These are phyloP conservation scores for Xyrichtys novacula DNA, from an alignment of 2,797 vertebrate species.

Conservation along the genomic window DNA sequence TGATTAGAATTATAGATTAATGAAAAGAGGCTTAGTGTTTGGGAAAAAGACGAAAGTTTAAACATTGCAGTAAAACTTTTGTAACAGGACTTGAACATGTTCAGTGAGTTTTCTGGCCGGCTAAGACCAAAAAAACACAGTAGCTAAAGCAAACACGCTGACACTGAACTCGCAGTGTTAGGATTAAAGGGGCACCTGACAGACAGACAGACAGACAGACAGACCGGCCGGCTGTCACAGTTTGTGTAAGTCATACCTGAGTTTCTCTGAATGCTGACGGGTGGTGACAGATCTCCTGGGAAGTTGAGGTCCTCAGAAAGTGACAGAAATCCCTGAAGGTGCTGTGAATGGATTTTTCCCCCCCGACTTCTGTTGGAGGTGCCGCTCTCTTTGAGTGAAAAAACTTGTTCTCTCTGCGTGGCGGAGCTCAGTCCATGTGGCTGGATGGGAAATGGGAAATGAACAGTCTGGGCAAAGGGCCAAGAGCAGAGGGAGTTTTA, in stretches of 20 bases:
- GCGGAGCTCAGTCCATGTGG: conserved; percentile 74
- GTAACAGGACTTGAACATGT: conserved; percentile 45
- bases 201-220: conserved; percentile 46
- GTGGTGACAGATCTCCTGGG: conserved; percentile 29
- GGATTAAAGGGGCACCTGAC: conserved; percentile 39
- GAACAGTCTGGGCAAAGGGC: conserved; percentile 74
- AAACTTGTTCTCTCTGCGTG: conserved; percentile 61
- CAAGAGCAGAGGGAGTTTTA: conserved; percentile 71
- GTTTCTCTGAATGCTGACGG: conserved; percentile 24
- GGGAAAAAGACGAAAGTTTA: conserved; percentile 59
- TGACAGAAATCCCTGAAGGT: conserved; percentile 23
- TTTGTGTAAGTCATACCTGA: conserved; percentile 60
- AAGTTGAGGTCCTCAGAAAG: conserved; percentile 31
- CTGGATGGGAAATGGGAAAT: conserved; percentile 80
- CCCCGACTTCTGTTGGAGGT: conserved; percentile 39
- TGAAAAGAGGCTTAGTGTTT: conserved; percentile 74
- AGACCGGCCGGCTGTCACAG: conserved; percentile 19
- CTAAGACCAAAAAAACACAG: conserved; percentile 27
- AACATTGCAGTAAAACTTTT: conserved; percentile 50
- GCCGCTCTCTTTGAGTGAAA: conserved; percentile 48
- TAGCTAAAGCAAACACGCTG: conserved; percentile 11
- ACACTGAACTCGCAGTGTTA: not conserved
- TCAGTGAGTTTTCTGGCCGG: conserved; percentile 37
- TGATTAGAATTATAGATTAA: conserved; percentile 44
- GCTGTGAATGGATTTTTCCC: not conserved